Evolutionary conservation across 2,113 vertebrate species (phyloP).

Genomic region (Corythoichthys intestinalis): DNA sequence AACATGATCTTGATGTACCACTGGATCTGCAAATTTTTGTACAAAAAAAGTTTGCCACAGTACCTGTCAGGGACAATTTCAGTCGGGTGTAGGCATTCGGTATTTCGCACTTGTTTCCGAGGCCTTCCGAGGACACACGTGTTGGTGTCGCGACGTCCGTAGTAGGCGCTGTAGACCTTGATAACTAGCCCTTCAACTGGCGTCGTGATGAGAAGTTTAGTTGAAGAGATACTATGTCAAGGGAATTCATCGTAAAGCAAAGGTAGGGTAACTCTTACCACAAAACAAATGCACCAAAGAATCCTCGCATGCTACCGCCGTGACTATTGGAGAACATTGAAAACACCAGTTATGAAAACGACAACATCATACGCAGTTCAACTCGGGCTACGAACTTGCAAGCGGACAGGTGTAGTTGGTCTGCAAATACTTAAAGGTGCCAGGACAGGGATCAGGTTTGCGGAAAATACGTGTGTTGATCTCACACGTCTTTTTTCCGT

Average conservation of each 20-base stretch:
- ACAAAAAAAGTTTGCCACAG: neutral
- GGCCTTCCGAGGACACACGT: constrained; percentile 25
- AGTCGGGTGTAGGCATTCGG: neutral
- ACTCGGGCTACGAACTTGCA: constrained; percentile 17
- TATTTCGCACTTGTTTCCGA: neutral
- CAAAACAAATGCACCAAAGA: constrained; percentile 32
- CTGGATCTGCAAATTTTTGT: neutral
- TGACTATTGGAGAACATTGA: constrained; percentile 22
- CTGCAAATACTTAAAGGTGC: constrained; percentile 32
- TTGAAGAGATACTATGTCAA: neutral
- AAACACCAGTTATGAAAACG: neutral
- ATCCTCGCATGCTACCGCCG: constrained; percentile 6
- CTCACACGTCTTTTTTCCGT: constrained; percentile 38
- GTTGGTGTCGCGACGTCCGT: constrained; percentile 41
- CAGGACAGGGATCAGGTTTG: constrained; percentile 5
- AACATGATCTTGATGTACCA: too few relatives aligned
- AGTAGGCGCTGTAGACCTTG: constrained; percentile 30
- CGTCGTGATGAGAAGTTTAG: neutral
- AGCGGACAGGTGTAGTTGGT: constrained; percentile 9
- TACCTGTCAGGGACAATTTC: constrained; percentile 22
- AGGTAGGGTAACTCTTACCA: constrained; percentile 31
- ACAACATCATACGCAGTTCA: neutral
- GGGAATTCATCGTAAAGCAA: neutral
- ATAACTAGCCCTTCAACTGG: constrained; percentile 31
- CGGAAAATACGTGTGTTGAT: neutral